phyloP scores from a whole-genome alignment of 2,888 invertebrate species.

The Gymnocheta viridis region DNA sequence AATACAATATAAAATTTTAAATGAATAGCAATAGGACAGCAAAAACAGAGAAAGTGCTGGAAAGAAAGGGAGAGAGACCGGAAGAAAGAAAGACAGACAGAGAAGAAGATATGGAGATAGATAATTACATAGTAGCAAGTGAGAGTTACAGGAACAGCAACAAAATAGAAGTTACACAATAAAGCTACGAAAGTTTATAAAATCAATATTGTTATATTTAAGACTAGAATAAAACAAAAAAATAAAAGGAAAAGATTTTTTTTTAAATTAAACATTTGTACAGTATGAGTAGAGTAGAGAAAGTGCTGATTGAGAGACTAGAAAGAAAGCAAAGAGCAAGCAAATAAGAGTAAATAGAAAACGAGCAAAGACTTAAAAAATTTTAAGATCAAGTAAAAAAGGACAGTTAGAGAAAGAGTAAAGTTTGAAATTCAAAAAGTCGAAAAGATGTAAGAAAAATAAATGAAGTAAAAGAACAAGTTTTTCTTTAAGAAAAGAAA shows the following conservation, averaged over 20 bases:
- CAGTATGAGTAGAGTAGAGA: constrained; percentile 43
- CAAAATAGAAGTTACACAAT: constrained; percentile 22
- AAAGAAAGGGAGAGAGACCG: background rate
- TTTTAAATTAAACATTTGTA: constrained; percentile 54
- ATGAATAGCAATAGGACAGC: background rate
- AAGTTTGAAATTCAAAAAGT: background rate
- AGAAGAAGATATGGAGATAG: background rate
- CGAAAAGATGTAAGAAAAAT: background rate
- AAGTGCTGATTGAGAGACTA: constrained; percentile 21
- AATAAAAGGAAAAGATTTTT: constrained; percentile 28
- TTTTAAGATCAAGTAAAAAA: background rate
- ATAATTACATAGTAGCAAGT: too few relatives aligned
- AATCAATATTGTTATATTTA: constrained; percentile 72
- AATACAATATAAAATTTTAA: background rate
- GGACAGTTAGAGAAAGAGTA: constrained; percentile 29
- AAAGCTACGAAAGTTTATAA: constrained; percentile 55
- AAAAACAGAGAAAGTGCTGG: background rate
- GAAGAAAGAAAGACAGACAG: constrained; percentile 47
- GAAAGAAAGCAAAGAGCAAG: background rate
- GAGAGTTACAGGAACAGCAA: background rate
- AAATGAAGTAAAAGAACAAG: constrained; percentile 6
- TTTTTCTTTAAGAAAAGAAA: constrained; percentile 19
- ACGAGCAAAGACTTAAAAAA: background rate
- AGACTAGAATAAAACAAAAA: constrained; percentile 78
- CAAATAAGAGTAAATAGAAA: background rate